Conservation (phyloP, 1,140 invertebrate species). For the Drosophila grimshawi region DNA sequence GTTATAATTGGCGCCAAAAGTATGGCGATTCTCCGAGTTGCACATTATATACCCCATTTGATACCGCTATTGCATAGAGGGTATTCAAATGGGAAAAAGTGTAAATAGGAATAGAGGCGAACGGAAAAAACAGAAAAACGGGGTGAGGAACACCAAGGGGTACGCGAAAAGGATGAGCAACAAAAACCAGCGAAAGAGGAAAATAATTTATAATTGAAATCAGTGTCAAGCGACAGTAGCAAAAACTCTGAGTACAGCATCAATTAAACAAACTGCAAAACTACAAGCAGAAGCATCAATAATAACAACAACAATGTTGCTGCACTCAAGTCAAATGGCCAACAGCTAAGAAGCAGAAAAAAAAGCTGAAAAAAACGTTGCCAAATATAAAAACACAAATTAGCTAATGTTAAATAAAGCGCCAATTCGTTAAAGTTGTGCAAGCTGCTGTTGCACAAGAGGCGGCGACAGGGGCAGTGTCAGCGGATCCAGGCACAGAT, state of each 20-base stretch:
- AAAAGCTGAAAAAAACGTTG: conserved; percentile 16
- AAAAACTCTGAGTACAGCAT: neutral
- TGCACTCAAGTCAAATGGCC: conserved; percentile 62
- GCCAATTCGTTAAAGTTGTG: conserved; percentile 60
- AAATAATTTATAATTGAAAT: conserved; percentile 81
- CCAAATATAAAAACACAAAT: conserved; percentile 64
- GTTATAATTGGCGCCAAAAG: no score
- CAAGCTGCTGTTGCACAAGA: conserved; percentile 14
- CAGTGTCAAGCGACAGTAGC: conserved; percentile 60
- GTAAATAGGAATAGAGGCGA: neutral
- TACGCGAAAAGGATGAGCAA: conserved; percentile 25
- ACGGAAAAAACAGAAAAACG: neutral
- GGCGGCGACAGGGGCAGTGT: neutral
- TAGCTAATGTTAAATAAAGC: conserved; percentile 79
- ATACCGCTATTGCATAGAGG: neutral
- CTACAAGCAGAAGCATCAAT: neutral
- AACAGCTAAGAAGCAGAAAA: conserved; percentile 25
- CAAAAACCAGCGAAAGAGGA: conserved; percentile 31
- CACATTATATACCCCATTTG: neutral
- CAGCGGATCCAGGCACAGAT: conserved; percentile 28
- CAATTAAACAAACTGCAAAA: no score
- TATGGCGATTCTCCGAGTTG: neutral
- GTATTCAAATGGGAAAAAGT: neutral
- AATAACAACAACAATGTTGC: conserved; percentile 22
- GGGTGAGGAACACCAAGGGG: neutral